Evolutionary conservation across 2,797 vertebrate species (phyloP).

Genomic region (Stomatorhinus walkeri): DNA sequence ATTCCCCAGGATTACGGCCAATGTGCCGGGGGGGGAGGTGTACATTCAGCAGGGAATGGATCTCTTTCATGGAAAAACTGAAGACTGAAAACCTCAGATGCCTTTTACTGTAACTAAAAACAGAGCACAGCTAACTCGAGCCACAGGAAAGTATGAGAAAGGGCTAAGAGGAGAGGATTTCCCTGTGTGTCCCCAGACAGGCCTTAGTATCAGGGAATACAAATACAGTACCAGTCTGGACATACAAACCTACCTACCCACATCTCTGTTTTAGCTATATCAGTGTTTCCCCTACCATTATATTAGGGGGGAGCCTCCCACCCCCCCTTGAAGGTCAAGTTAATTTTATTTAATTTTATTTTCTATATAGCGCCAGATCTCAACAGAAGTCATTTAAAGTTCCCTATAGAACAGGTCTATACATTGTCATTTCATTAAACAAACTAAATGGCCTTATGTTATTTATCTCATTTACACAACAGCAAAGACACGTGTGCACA

Average conservation of each 20-base stretch:
- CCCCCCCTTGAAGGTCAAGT: too few species aligned
- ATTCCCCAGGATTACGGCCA: neutral
- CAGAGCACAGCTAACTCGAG: neutral
- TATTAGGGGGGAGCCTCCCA: too few species aligned
- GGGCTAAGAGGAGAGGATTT: neutral
- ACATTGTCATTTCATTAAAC: too few species aligned
- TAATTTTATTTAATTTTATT: too few species aligned
- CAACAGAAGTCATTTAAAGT: too few species aligned
- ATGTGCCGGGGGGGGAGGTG: too few species aligned
- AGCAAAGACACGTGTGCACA: too few species aligned
- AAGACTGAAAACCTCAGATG: neutral
- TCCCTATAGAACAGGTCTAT: too few species aligned
- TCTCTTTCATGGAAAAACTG: slow-evolving; percentile 9
- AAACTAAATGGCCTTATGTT: too few species aligned
- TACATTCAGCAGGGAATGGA: slow-evolving; percentile 1
- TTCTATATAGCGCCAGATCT: too few species aligned
- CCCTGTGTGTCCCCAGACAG: neutral
- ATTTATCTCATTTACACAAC: too few species aligned
- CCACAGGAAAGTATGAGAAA: neutral
- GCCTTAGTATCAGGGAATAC: neutral
- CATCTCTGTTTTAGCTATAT: neutral
- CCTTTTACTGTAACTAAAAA: neutral
- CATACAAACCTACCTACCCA: neutral
- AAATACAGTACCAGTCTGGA: neutral
- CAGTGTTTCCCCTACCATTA: too few species aligned